Base-by-base conservation (phyloP, 1,140 invertebrate genomes). In the Hycleus cichorii region DNA sequence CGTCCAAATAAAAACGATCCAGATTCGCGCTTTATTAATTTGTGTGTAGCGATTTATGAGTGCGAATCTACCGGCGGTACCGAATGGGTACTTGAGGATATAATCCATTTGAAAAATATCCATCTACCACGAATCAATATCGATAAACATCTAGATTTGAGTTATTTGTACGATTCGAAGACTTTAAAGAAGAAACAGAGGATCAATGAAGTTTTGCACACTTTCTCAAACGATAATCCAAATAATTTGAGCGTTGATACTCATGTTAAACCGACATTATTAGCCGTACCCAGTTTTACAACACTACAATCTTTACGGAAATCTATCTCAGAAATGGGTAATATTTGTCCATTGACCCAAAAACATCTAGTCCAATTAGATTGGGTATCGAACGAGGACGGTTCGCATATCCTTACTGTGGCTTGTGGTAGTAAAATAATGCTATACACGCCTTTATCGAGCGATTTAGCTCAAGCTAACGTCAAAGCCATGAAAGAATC, bases 81-180 rank as follows among this genome's bases (percentile, higher is more conserved):
- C n/a, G 95, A 98, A 72, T 99, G 97, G 97, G 83, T 95, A n/a
- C 75, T 96, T n/a, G 97, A 99, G 75, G 97, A 99, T 68, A 95
- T 91, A 1, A 93, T 95, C 63, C 88, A 92, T 64, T 74, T 96
- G 57, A 87, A 90, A 70, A 94, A 94, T 66, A 90, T 94, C 57
- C 88, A 90, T 71, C 69, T 94, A 53, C 90, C 91, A 0, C 74
- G 89, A 47, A 89, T 91, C 7, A 85, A 88, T 48, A 80, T 91
- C 1, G 89, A 91, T 62, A 84, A 64, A 39, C 86, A 89, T 72
- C 78, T 93, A 12, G 90, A 93, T 73, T 71, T 93, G 24, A 90
- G 87, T 57, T 90, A 90, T 69, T 74, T 94, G 2, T 86, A 93
- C 63, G 90, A 93, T 65, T 86, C 83, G 9, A 83, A 83, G n/a